Evolutionary conservation across 2,797 vertebrate genomes (phyloP).

Genomic region (Phoebastria nigripes): DNA sequence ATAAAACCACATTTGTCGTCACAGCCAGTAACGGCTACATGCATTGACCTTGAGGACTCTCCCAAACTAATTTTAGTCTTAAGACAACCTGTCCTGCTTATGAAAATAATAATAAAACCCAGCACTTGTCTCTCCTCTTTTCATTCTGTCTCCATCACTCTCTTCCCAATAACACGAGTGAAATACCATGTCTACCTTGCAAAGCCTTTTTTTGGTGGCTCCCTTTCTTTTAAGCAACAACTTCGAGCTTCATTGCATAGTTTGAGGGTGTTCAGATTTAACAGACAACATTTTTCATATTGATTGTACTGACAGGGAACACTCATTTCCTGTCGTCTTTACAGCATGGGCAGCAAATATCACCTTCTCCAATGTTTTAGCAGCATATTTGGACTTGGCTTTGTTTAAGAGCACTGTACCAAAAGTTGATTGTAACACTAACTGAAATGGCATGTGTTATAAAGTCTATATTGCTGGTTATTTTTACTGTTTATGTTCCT

Average conservation of each 20-base stretch:
- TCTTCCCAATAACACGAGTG: neutral
- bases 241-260: neutral
- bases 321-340: neutral
- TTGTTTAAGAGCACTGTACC: neutral
- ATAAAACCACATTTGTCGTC: neutral
- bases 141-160: neutral
- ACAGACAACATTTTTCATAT: neutral
- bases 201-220: neutral
- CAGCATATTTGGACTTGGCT: neutral
- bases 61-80: neutral
- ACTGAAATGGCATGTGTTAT: neutral
- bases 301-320: neutral
- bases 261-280: neutral
- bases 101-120: neutral
- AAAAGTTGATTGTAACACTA: neutral
- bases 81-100: neutral
- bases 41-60: neutral
- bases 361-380: neutral
- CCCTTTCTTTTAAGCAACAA: neutral
- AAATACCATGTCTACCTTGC: neutral
- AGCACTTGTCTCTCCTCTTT: neutral
- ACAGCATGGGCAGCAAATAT: neutral
- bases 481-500: slow-evolving; percentile 9
- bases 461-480: neutral
- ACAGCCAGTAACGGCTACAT: neutral